Percentiles rank a stretch among this genome's conserved stretches.
Conservation (phyloP, 2,888 invertebrate species). For the Caenorhabditis becei region DNA sequence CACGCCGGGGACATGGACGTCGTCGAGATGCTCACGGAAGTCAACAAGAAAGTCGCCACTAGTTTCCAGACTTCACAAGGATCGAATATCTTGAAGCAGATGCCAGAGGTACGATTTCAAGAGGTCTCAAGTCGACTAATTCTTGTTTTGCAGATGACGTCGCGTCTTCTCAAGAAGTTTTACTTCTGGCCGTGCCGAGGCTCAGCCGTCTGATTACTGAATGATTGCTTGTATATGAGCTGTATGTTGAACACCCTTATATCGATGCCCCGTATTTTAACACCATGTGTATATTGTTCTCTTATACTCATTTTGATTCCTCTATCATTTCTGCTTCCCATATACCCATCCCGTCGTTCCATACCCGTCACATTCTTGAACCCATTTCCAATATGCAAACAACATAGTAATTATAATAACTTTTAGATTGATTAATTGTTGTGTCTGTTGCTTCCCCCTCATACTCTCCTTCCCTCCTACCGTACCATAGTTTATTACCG, state of each 20-base stretch:
- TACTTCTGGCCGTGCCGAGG: constrained; percentile 78
- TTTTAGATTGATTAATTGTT: constrained; percentile 28
- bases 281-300: constrained; percentile 54
- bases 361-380: neutral
- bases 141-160: constrained; percentile 65
- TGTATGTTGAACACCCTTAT: constrained; percentile 28
- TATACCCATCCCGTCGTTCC: constrained; percentile 12
- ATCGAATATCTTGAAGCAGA: constrained; percentile 47
- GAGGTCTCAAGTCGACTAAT: neutral
- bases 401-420: constrained; percentile 52
- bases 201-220: constrained; percentile 32
- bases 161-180: constrained; percentile 78
- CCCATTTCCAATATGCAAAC: constrained; percentile 14
- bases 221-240: constrained; percentile 28
- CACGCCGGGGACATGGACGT: constrained; percentile 72
- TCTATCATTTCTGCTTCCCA: constrained; percentile 35
- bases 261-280: constrained; percentile 26
- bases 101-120: constrained; percentile 45
- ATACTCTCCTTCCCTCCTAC: constrained; percentile 26
- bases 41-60: constrained; percentile 63
- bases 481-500: constrained; percentile 38
- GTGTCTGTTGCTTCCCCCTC: constrained; percentile 11
- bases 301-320: constrained; percentile 44
- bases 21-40: constrained; percentile 71
- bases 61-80: constrained; percentile 59